These are phyloP conservation scores for Protaetia brevitarsis DNA, from an alignment of 1,140 invertebrate species.

Conservation along the genomic window DNA sequence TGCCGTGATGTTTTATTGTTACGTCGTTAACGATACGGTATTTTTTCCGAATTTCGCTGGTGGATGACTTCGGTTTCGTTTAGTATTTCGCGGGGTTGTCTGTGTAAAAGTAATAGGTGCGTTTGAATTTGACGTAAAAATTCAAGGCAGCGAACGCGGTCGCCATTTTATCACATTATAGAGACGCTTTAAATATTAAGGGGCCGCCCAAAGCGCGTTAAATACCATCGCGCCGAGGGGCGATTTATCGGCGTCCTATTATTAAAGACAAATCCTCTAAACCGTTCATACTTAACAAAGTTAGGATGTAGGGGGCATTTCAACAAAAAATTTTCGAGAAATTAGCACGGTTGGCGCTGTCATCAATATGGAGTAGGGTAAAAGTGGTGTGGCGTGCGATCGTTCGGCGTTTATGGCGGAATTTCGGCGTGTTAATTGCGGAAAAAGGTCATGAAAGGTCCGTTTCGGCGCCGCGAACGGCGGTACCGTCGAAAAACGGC, in stretches of 20 bases:
- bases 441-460: no score
- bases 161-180: slow-evolving; percentile 27
- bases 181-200: slow-evolving; percentile 16
- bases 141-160: slow-evolving; percentile 2
- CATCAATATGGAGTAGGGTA: slow-evolving; percentile 59
- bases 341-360: slow-evolving; percentile 70
- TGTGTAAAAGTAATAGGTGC: background rate
- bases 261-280: slow-evolving; percentile 36
- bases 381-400: slow-evolving; percentile 37
- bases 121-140: slow-evolving; percentile 23
- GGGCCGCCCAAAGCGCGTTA: background rate
- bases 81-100: background rate
- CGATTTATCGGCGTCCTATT: background rate
- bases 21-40: no score
- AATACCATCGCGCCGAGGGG: background rate
- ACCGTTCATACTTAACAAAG: slow-evolving; percentile 56
- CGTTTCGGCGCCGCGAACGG: no score
- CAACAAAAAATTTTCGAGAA: slow-evolving; percentile 65
- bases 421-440: background rate
- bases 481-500: no score
- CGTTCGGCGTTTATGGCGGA: background rate
- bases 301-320: slow-evolving; percentile 62
- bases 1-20: no score
- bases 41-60: no score
- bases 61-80: no score